These are phyloP conservation scores for Merops nubicus DNA, from an alignment of 2,113 vertebrate genomes.

Conservation along the genomic window DNA sequence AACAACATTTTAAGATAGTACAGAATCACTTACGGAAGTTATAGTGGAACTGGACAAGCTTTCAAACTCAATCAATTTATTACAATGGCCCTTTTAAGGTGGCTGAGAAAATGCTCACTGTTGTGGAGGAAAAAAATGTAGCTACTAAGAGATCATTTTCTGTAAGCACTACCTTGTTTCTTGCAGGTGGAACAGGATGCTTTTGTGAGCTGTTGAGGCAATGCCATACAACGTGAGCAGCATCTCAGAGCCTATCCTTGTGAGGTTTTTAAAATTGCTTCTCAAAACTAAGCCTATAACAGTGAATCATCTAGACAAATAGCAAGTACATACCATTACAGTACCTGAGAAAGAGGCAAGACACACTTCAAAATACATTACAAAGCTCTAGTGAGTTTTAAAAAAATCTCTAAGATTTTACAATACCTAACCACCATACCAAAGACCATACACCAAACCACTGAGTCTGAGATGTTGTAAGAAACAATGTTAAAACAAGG, in stretches of 20 bases:
- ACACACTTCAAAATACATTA: neutral
- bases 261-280: neutral
- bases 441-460: neutral
- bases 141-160: neutral
- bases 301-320: neutral
- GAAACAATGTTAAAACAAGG: neutral
- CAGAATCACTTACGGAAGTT: neutral
- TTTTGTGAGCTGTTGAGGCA: neutral
- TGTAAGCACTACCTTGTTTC: neutral
- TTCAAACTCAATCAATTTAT: constrained; percentile 5
- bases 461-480: neutral
- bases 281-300: neutral
- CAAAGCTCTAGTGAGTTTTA: neutral
- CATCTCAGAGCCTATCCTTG: neutral
- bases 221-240: neutral
- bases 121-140: neutral
- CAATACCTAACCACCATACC: neutral
- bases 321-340: neutral
- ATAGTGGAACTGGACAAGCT: neutral
- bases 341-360: neutral
- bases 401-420: neutral
- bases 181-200: neutral
- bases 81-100: neutral
- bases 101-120: neutral
- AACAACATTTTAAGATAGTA: neutral